phyloP scores from a whole-genome alignment of 2,113 vertebrate genomes.

The Canis aureus region DNA sequence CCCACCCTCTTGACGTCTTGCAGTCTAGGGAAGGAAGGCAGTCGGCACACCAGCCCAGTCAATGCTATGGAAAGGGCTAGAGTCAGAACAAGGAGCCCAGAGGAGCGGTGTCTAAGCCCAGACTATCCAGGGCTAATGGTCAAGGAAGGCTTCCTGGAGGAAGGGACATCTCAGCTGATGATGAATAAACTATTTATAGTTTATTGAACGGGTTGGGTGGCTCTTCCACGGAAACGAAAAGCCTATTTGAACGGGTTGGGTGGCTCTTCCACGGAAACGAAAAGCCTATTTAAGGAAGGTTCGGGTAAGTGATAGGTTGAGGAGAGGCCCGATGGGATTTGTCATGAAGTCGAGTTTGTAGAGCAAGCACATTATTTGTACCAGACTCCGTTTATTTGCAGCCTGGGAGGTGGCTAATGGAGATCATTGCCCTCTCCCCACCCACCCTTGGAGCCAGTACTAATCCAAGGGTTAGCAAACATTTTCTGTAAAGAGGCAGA shows the following conservation, averaged over 20 bases:
- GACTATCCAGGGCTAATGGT: background rate
- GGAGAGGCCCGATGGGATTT: background rate
- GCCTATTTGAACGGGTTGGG: background rate
- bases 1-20: background rate
- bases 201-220: background rate
- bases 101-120: background rate
- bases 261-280: background rate
- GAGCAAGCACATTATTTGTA: background rate
- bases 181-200: background rate
- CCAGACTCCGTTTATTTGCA: background rate
- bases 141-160: constrained; percentile 38
- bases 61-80: background rate
- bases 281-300: background rate
- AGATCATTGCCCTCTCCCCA: background rate
- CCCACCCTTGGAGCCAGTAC: background rate
- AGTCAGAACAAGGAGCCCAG: background rate
- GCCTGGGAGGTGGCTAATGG: background rate
- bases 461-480: background rate
- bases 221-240: background rate
- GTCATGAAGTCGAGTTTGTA: background rate
- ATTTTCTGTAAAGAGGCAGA: background rate
- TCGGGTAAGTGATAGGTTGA: background rate
- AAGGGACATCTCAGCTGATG: background rate
- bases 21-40: background rate
- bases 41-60: background rate